phyloP scores from a whole-genome alignment of 2,113 vertebrate genomes.

The Neomonachus schauinslandi region DNA sequence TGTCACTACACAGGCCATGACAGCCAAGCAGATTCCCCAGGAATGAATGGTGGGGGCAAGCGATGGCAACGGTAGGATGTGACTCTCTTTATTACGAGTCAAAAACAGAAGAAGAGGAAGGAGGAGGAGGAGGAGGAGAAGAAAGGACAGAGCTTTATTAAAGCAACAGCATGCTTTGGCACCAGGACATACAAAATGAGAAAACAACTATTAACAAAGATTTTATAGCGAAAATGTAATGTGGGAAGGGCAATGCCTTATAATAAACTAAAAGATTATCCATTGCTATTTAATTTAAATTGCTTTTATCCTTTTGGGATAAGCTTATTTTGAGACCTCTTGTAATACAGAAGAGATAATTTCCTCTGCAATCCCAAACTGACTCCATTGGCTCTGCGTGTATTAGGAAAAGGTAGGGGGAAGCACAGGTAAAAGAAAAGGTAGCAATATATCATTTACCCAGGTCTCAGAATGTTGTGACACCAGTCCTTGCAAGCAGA shows the following conservation, averaged over 20 bases:
- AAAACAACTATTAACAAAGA: not conserved
- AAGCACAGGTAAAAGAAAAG: not conserved
- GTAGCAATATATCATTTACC: not conserved
- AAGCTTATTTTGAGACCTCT: not conserved
- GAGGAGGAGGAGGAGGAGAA: not conserved
- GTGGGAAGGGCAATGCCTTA: not conserved
- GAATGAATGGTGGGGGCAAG: not conserved
- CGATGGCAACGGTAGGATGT: not conserved
- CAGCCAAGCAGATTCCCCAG: not conserved
- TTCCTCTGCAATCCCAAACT: not conserved
- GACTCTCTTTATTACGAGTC: not conserved
- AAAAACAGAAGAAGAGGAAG: not conserved
- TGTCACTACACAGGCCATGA: not conserved
- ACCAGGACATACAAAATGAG: not conserved
- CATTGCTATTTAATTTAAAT: not conserved
- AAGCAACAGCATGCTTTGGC: not conserved
- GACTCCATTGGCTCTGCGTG: not conserved
- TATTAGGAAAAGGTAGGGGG: not conserved
- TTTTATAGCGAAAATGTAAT: not conserved
- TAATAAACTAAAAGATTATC: not conserved
- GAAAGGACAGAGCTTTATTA: not conserved
- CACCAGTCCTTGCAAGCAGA: not conserved
- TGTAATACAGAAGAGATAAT: not conserved
- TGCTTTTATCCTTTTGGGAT: not conserved
- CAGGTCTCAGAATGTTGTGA: not conserved